Evolutionary conservation across 2,113 vertebrate genomes (phyloP).

Genomic region (Perca fluviatilis): DNA sequence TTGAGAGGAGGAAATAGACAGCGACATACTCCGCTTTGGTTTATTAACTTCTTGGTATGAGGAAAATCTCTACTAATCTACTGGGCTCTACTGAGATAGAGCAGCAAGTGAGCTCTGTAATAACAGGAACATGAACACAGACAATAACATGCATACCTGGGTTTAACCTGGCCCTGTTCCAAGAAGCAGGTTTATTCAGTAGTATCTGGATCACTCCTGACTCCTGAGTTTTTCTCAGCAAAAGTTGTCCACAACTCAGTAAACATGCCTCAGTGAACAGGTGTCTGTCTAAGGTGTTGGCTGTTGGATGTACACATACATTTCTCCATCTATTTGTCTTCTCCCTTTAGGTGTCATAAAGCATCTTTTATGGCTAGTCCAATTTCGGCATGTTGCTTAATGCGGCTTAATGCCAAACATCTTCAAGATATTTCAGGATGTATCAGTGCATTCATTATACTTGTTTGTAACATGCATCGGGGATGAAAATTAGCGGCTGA

Average conservation of each 20-base stretch:
- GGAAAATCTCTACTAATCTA: slow-evolving; percentile 59
- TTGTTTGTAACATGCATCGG: background rate
- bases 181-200: slow-evolving; percentile 15
- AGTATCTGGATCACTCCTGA: background rate
- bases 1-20: slow-evolving; percentile 32
- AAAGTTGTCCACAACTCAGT: background rate
- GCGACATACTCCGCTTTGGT: slow-evolving; percentile 32
- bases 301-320: background rate
- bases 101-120: slow-evolving; percentile 54
- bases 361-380: background rate
- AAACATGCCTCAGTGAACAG: background rate
- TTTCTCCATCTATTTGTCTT: background rate
- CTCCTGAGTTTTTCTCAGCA: background rate
- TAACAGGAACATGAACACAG: slow-evolving; percentile 46
- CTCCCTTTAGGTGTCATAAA: background rate
- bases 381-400: background rate
- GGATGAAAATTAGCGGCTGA: background rate
- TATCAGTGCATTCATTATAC: background rate
- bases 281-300: background rate
- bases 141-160: slow-evolving; percentile 50
- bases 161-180: slow-evolving; percentile 2
- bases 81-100: slow-evolving; percentile 43
- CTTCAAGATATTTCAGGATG: background rate
- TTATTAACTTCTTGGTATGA: slow-evolving; percentile 76
- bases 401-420: background rate